These are phyloP conservation scores for Bursaphelenchus okinawaensis DNA, from an alignment of 2,888 invertebrate species.

Conservation along the genomic window DNA sequence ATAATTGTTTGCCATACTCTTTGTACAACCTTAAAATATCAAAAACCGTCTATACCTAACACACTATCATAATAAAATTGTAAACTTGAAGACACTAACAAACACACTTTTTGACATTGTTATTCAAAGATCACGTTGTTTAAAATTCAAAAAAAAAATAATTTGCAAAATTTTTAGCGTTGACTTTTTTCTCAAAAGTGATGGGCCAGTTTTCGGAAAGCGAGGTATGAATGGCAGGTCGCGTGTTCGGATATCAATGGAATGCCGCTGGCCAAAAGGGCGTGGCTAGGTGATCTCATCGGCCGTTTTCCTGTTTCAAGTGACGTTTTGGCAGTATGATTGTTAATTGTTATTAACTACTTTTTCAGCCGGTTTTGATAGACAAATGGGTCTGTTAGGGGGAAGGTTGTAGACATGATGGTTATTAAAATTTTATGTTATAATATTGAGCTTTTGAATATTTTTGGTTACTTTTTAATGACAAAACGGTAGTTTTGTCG, in stretches of 20 bases:
- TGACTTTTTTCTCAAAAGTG: background rate
- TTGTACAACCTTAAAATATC: background rate
- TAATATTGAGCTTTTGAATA: background rate
- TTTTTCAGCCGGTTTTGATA: too few relatives aligned
- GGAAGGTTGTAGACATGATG: background rate
- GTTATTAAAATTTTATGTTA: too few relatives aligned
- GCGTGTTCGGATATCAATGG: background rate
- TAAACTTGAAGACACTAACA: background rate
- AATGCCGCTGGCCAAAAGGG: background rate
- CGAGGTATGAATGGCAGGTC: background rate
- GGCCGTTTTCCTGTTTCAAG: too few relatives aligned
- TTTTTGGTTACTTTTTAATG: background rate
- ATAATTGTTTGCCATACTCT: background rate
- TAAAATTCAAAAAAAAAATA: background rate
- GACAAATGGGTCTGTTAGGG: too few relatives aligned
- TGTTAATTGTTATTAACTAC: background rate
- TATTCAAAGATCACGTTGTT: too few relatives aligned
- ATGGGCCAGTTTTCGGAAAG: background rate
- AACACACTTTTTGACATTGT: too few relatives aligned
- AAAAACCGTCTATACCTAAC: too few relatives aligned
- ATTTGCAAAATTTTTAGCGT: background rate
- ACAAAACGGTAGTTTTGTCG: too few relatives aligned
- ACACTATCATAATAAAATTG: background rate
- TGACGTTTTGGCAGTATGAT: background rate
- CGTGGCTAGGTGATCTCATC: background rate